Percentiles rank a stretch among this genome's conserved stretches.
Evolutionary conservation across 2,797 vertebrate species (phyloP).

Genomic region (Xenentodon cancila): DNA sequence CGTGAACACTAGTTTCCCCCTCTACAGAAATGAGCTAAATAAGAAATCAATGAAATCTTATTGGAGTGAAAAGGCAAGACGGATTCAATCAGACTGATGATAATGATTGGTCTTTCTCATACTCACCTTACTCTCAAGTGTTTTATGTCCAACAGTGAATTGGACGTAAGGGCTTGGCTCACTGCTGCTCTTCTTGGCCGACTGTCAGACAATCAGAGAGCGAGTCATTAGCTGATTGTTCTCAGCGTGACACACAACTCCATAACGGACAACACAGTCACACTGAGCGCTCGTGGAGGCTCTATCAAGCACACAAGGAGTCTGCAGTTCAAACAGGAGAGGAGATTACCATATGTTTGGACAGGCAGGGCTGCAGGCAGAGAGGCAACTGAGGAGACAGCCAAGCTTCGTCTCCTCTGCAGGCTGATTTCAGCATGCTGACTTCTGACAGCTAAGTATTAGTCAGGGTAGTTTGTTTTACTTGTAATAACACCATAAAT

Average conservation of each 20-base stretch:
- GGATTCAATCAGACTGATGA: not conserved
- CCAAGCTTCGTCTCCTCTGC: constrained; percentile 46
- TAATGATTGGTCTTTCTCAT: not conserved
- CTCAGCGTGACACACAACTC: constrained; percentile 9
- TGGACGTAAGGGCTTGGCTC: constrained; percentile 92
- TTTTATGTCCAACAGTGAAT: constrained; percentile 91
- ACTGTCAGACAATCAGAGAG: constrained; percentile 76
- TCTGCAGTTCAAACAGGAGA: constrained; percentile 19
- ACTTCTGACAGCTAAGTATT: constrained; percentile 57
- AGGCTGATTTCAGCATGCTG: constrained; percentile 63
- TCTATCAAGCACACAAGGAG: constrained; percentile 38
- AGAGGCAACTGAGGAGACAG: constrained; percentile 46
- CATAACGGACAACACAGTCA: constrained; percentile 14
- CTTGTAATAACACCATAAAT: constrained; percentile 47
- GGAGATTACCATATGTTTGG: constrained; percentile 28
- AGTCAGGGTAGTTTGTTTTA: constrained; percentile 34
- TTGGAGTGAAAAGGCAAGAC: not conserved
- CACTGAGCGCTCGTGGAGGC: constrained; percentile 14
- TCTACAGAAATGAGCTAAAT: not conserved
- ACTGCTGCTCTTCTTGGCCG: constrained; percentile 92
- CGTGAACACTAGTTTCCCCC: not conserved
- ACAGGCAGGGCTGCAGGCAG: constrained; percentile 67
- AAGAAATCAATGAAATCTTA: not conserved
- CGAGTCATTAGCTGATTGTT: constrained; percentile 9
- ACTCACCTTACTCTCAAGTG: constrained; percentile 93